Conservation (phyloP, 2,888 invertebrate species). For the Gari tellinella region DNA sequence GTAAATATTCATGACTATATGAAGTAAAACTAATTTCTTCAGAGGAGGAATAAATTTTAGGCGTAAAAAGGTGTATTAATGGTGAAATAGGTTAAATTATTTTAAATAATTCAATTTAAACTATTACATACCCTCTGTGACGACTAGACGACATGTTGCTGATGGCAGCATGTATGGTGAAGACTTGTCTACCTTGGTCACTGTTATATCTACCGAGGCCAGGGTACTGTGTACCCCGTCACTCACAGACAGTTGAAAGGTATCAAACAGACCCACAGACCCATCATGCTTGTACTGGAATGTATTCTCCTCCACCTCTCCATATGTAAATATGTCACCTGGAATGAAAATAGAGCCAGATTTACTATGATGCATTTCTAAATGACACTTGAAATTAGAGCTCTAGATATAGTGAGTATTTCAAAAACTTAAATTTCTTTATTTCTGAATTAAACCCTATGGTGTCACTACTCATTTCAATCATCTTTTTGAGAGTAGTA, state of each 20-base stretch:
- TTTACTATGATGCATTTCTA: not conserved
- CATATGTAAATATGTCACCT: constrained; percentile 76
- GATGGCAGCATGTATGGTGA: constrained; percentile 71
- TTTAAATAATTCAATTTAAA: too few species aligned
- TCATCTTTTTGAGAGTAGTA: not conserved
- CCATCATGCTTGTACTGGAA: constrained; percentile 78
- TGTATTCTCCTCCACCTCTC: constrained; percentile 64
- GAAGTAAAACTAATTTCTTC: too few species aligned
- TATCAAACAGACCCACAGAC: constrained; percentile 59
- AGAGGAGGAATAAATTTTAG: too few species aligned
- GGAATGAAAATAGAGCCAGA: not conserved
- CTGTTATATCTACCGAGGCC: constrained; percentile 63
- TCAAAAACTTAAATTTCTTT: too few species aligned
- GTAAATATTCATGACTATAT: too few species aligned
- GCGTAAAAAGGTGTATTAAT: too few species aligned
- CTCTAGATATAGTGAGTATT: too few species aligned
- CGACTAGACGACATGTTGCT: constrained; percentile 69
- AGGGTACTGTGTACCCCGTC: constrained; percentile 73
- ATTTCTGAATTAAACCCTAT: too few species aligned
- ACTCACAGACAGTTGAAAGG: constrained; percentile 68
- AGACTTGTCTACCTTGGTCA: constrained; percentile 72
- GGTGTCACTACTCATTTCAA: too few species aligned
- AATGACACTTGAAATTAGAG: not conserved
- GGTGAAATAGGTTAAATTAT: too few species aligned
- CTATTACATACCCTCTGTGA: constrained; percentile 79